These are phyloP conservation scores for Holocentrus rufus DNA, from an alignment of 2,797 vertebrate species.

Conservation along the genomic window DNA sequence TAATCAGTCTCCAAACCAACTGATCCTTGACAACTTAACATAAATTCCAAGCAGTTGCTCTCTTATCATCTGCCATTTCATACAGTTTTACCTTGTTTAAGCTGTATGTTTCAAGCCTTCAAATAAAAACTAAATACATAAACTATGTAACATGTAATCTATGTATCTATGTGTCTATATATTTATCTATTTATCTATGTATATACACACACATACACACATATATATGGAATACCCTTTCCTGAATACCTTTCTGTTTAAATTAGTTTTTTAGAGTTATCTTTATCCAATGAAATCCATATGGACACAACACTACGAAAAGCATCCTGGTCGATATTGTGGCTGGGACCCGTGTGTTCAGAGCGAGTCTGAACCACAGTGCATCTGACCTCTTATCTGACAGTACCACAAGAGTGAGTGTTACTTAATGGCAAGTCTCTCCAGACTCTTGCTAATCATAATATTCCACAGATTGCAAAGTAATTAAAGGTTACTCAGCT, in stretches of 20 bases:
- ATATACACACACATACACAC: too few relatives aligned
- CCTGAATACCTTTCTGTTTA: neutral
- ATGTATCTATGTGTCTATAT: too few relatives aligned
- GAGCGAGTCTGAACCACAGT: neutral
- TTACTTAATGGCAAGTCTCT: neutral
- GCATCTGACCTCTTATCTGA: neutral
- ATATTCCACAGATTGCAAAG: neutral
- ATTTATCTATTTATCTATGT: too few relatives aligned
- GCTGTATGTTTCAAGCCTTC: neutral
- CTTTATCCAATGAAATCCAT: neutral
- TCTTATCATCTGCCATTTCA: neutral
- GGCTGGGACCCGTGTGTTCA: too few relatives aligned
- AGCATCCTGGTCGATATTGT: too few relatives aligned
- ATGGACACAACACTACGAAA: too few relatives aligned
- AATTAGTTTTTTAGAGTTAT: neutral
- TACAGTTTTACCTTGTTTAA: neutral
- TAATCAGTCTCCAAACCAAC: too few relatives aligned
- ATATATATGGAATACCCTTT: neutral
- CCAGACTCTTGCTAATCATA: slow-evolving; percentile 1
- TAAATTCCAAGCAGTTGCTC: neutral
- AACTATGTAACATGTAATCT: too few relatives aligned
- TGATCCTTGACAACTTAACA: neutral
- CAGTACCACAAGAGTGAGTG: neutral
- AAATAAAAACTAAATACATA: too few relatives aligned
- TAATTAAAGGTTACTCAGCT: neutral